phyloP scores from a whole-genome alignment of 2,113 vertebrate species.

The Myotis brandtii region DNA sequence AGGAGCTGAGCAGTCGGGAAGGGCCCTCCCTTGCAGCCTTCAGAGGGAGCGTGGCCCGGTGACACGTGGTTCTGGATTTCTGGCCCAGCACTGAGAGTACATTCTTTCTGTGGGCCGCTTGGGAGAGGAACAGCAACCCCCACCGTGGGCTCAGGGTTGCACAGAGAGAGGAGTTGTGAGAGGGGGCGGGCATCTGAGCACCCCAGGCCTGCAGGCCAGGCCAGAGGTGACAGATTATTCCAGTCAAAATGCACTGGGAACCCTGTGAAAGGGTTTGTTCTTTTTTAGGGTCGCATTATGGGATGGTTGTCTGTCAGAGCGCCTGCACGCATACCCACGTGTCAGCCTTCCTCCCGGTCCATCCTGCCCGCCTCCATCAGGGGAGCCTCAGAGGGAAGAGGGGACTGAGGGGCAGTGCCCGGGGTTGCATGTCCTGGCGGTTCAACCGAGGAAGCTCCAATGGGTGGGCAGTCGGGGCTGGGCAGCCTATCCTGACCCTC shows the following conservation, averaged over 20 bases:
- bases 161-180: neutral
- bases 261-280: neutral
- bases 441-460: neutral
- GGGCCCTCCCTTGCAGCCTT: neutral
- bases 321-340: accelerated
- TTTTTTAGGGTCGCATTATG: no score
- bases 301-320: neutral
- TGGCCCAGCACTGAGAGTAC: neutral
- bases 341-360: no score
- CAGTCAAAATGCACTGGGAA: accelerated
- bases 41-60: neutral
- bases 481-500: neutral
- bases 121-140: no score
- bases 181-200: accelerated
- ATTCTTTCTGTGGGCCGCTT: neutral
- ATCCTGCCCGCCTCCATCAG: accelerated
- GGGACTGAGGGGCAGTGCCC: neutral
- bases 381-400: neutral
- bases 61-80: neutral
- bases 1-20: neutral
- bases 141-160: no score
- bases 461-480: accelerated
- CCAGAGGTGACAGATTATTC: no score
- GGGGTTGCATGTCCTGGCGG: accelerated
- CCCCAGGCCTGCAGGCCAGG: neutral